Evolutionary conservation across 2,888 invertebrate genomes (phyloP).

Genomic region (Liposcelis brunnea): DNA sequence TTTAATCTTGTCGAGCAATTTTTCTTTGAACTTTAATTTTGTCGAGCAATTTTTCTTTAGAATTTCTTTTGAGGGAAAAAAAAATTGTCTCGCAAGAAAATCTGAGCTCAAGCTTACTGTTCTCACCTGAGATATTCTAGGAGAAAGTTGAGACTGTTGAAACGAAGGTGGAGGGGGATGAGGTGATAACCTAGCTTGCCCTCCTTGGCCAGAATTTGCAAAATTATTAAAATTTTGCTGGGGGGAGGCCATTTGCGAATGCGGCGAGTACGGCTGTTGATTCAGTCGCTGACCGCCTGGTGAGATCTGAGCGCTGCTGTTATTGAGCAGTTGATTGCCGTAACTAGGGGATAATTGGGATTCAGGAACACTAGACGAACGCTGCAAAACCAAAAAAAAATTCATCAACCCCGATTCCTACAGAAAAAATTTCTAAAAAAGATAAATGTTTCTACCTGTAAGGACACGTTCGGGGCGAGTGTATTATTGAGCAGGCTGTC

Average conservation of each 20-base stretch:
- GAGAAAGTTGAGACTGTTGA: conserved; percentile 34
- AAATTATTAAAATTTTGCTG: conserved; percentile 18
- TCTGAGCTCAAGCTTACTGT: conserved; percentile 7
- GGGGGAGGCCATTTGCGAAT: conserved; percentile 29
- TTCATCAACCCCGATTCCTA: background rate
- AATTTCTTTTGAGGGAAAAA: conserved; percentile 12
- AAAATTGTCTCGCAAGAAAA: too few species aligned
- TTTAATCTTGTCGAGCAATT: too few species aligned
- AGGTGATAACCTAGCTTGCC: conserved; percentile 35
- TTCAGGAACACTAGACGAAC: conserved; percentile 32
- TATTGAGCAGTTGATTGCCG: conserved; percentile 28
- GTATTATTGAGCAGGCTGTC: conserved; percentile 69
- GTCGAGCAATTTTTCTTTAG: too few species aligned
- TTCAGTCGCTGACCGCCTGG: conserved; percentile 22
- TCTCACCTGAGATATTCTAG: conserved; percentile 33
- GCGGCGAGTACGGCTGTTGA: conserved; percentile 28
- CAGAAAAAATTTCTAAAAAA: background rate
- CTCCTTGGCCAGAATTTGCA: conserved; percentile 22
- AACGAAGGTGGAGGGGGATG: conserved; percentile 33
- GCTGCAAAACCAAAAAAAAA: conserved; percentile 21
- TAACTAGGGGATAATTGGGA: conserved; percentile 46
- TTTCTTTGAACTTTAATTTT: too few species aligned
- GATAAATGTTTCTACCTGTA: conserved; percentile 36
- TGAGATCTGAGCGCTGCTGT: conserved; percentile 22
- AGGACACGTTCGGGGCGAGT: conserved; percentile 77